Evolutionary conservation across 2,113 vertebrate genomes (phyloP).

Genomic region (Martes martes): DNA sequence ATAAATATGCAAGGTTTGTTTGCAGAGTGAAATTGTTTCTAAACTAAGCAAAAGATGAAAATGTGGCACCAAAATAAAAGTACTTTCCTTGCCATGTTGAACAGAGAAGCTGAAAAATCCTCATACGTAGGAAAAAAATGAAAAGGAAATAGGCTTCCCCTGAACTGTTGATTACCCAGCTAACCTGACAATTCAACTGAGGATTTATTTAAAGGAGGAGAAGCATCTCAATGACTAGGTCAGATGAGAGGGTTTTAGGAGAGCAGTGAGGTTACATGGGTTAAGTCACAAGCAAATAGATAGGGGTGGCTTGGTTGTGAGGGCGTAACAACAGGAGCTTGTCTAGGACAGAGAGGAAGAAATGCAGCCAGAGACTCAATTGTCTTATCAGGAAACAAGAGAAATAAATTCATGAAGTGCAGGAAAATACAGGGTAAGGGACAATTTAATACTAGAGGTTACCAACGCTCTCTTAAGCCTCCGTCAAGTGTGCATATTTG

Average conservation of each 20-base stretch:
- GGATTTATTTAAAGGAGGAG: background rate
- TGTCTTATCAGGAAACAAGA: background rate
- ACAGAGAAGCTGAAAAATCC: background rate
- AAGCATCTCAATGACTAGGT: background rate
- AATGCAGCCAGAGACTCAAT: background rate
- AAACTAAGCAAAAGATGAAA: conserved; percentile 23
- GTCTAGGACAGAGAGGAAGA: background rate
- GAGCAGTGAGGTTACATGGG: background rate
- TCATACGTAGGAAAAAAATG: background rate
- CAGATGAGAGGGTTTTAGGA: background rate
- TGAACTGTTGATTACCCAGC: background rate
- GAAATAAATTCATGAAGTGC: conserved; percentile 23
- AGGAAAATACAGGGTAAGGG: background rate
- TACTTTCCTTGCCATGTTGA: background rate
- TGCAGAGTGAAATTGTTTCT: background rate
- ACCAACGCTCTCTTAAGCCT: background rate
- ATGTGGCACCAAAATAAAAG: background rate
- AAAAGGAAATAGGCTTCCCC: conserved; percentile 1
- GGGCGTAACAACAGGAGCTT: background rate
- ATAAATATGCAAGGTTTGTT: background rate
- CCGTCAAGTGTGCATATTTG: background rate
- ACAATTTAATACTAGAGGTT: conserved; percentile 5
- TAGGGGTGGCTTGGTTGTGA: background rate
- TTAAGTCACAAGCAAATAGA: background rate
- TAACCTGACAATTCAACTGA: background rate